Base-by-base conservation (phyloP, 2,113 vertebrate genomes). In the Cyprinodon brontotheroides region DNA sequence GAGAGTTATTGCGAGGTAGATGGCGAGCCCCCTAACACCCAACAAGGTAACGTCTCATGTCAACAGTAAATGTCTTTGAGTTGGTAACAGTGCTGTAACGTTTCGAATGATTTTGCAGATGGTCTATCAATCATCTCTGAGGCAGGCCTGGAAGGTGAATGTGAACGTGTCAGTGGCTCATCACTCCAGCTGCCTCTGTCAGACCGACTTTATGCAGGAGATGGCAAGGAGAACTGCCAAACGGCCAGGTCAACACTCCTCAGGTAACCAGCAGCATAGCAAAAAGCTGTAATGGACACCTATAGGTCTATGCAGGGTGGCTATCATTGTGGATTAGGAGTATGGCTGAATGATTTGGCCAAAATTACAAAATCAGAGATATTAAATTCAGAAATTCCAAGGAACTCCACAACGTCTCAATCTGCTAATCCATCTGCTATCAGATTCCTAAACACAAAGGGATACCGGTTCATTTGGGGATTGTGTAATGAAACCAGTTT, bases 191-290 rank as follows among this genome's bases (percentile, higher is more conserved):
- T 75, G 0, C 74, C 70, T 12, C 43, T 88, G 47, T 84, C 94
- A 0, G 85, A 94, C 45, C 85, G 11, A 17, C 65, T 2, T 71
- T 0, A 68, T 0, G 4, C 40, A 63, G 67, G 50, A 70, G 50
- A 74, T 1, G 0, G 14, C 66, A 37, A 85, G 0, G 94, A 95
- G 5, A 80, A 81, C 0, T 79, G 79, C 47, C 0, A 13, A 68
- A 84, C 92, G 50, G 69, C 92, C 39, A 91, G 96, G 20, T 98
- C 97, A 4, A 97, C 96, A 0, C 93, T 99, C 14, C 96, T 97
- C 70, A 97, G 97, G 97, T 99, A 90, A 59, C 17, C 0, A 14
- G 15, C 39, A 48, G 22, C 63, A 13, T 5, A 17, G 3, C 38
- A 3, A 17, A 11, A 20, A n/a, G 41, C 38, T 73, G 29, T 12